Base-by-base conservation (phyloP, 2,888 invertebrate species). In the Pogonocherus hispidulus region DNA sequence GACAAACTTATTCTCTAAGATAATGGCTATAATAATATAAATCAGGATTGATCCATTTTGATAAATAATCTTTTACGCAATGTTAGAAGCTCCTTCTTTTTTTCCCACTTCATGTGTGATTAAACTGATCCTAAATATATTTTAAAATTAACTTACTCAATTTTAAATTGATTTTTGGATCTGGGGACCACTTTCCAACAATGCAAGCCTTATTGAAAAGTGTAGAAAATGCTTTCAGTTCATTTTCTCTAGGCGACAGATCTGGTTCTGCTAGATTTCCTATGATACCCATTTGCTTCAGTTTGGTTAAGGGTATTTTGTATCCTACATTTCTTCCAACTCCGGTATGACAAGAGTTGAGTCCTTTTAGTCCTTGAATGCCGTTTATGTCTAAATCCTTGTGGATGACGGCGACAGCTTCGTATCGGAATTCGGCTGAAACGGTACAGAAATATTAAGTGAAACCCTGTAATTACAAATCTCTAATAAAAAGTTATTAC, bases 321-420 rank as follows among this genome's bases (percentile, higher is more conserved):
- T 95, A 97, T 20, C 96, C 96, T 5, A 95, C 95, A 80, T 95
- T 95, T 71, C 94, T 90, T 63, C 95, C 94, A 69, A 95, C 91
- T 9, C 94, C 94, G 1, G 96, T 94, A 82, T 96, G 95, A 79
- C 96, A 97, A 0, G 95, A 94, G 78, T 91, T 93, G 55, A 93
- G 88, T 0, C 94, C 94, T 72, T 89, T 89, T 62, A 97, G 86
- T 60, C 91, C 91, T 74, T 91, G 88, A 63, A 94, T 85, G 63
- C 87, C 90, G 75, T 88, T 88, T 67, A 95, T 90, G 1, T 91
- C 86, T n/a, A 93, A 87, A 72, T 92, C 90, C 79, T 94, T 94
- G 83, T 92, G 92, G 0, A 95, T 89, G 20, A 95, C 91, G 32
- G 93, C 93, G 0, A 95, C 93, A 1, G 94, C 94, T 84, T 94